These are phyloP conservation scores for Zapornia atra DNA, from an alignment of 2,113 vertebrate species.

Conservation along the genomic window DNA sequence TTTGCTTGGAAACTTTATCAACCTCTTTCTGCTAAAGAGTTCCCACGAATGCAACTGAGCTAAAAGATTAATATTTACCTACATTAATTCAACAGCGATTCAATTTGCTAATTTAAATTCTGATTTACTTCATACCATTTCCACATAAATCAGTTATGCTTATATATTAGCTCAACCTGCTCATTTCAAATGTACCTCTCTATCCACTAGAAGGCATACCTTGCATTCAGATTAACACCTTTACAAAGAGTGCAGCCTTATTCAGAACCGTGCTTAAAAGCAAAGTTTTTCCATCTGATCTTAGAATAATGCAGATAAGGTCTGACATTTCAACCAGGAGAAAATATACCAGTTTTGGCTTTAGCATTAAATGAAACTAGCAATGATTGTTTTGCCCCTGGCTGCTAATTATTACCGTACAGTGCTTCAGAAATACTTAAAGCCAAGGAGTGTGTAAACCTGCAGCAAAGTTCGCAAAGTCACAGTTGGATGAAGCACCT, in stretches of 20 bases:
- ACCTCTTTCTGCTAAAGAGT: not conserved
- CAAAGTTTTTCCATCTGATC: slow-evolving; percentile 8
- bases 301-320: slow-evolving; percentile 42
- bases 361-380: slow-evolving; percentile 63
- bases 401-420: slow-evolving; percentile 41
- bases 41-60: not conserved
- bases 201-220: slow-evolving; percentile 65
- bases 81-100: not conserved
- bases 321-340: slow-evolving; percentile 46
- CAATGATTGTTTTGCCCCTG: slow-evolving; percentile 65
- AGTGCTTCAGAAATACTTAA: slow-evolving; percentile 62
- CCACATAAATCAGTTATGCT: not conserved
- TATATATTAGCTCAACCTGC: not conserved
- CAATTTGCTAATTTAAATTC: not conserved
- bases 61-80: not conserved
- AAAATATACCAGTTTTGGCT: slow-evolving; percentile 38
- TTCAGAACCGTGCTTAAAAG: not conserved
- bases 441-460: slow-evolving; percentile 40
- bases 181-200: not conserved
- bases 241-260: not conserved
- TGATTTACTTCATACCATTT: not conserved
- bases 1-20: not conserved
- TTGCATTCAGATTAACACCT: not conserved
- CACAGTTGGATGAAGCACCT: not conserved
- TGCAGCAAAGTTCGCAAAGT: slow-evolving; percentile 14